These are phyloP conservation scores for Cariama cristata DNA, from an alignment of 2,113 vertebrate genomes.

Conservation along the genomic window DNA sequence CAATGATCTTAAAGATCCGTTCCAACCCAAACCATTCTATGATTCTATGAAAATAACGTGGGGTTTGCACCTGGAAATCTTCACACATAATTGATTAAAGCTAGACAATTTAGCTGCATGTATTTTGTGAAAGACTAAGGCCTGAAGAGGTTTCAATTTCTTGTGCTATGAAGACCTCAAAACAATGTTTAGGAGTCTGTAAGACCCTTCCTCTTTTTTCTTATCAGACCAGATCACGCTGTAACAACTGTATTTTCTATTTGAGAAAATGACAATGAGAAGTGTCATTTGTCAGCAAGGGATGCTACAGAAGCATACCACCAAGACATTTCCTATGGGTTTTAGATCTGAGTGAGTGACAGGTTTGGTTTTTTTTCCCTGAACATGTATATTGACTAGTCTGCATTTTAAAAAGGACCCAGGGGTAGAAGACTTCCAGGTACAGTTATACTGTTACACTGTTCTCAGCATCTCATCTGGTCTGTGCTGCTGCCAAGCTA, in stretches of 20 bases:
- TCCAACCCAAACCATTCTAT: background rate
- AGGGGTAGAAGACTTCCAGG: background rate
- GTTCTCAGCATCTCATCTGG: background rate
- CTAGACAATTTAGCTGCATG: background rate
- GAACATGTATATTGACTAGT: background rate
- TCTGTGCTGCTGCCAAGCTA: background rate
- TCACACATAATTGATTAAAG: background rate
- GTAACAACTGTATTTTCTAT: background rate
- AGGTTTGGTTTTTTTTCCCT: background rate
- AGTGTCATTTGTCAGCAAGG: background rate
- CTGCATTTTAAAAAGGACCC: background rate
- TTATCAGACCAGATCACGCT: background rate
- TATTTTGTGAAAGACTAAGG: background rate
- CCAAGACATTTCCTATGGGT: background rate
- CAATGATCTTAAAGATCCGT: background rate
- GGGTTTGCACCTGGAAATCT: background rate
- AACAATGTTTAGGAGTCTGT: background rate
- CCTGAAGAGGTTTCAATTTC: background rate
- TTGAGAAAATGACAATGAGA: background rate
- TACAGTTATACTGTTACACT: background rate
- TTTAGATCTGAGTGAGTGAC: background rate
- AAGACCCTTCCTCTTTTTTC: background rate
- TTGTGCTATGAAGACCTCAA: background rate
- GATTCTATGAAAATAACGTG: background rate
- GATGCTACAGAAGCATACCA: background rate